Percentiles rank a stretch among this genome's conserved stretches.
Conservation (phyloP, 2,797 vertebrate genomes). For the Xenentodon cancila region DNA sequence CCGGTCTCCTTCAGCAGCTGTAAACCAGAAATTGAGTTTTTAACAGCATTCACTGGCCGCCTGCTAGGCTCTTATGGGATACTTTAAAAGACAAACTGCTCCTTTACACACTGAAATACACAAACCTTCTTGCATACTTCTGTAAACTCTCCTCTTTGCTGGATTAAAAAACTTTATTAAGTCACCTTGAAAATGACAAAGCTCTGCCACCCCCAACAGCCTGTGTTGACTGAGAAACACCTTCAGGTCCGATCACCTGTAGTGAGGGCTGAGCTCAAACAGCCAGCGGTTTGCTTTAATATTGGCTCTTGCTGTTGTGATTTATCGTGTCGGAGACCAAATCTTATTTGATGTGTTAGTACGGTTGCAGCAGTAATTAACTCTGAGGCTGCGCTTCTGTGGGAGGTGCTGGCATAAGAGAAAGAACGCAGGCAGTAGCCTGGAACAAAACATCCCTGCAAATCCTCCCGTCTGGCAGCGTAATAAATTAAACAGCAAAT, state of each 20-base stretch:
- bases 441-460: constrained; percentile 74
- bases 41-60: constrained; percentile 68
- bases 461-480: constrained; percentile 72
- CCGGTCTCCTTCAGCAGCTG: constrained; percentile 63
- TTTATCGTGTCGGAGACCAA: constrained; percentile 64
- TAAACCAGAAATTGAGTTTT: constrained; percentile 80
- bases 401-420: constrained; percentile 57
- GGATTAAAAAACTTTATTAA: constrained; percentile 53
- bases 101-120: constrained; percentile 5
- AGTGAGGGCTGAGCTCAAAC: constrained; percentile 34
- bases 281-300: constrained; percentile 58
- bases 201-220: constrained; percentile 15
- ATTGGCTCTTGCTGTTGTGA: constrained; percentile 59
- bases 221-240: constrained; percentile 40
- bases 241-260: constrained; percentile 32
- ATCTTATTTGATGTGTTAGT: constrained; percentile 73
- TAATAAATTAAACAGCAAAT: constrained; percentile 78
- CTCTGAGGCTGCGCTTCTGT: constrained; percentile 59
- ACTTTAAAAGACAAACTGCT: constrained; percentile 51
- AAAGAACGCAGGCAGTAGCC: constrained; percentile 60
- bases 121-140: constrained; percentile 30
- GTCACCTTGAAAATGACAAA: constrained; percentile 71
- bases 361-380: constrained; percentile 77
- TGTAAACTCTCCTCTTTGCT: constrained; percentile 29
- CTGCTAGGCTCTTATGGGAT: constrained; percentile 44